These are phyloP conservation scores for Tor tambroides DNA, from an alignment of 2,113 vertebrate genomes.

Conservation along the genomic window DNA sequence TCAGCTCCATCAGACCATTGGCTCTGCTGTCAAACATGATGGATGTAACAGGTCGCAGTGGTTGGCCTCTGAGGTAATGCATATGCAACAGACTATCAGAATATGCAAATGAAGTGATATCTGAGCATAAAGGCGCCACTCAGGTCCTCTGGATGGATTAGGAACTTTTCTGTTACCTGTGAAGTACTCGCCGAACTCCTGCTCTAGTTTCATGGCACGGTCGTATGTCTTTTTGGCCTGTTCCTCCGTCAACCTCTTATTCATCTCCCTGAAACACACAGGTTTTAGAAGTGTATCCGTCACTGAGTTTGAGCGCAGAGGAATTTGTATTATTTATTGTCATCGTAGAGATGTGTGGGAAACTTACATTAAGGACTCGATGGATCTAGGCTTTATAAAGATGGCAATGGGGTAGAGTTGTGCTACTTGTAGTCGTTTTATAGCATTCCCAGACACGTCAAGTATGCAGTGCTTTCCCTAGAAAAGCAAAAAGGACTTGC, in stretches of 20 bases:
- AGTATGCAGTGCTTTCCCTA: conserved; percentile 99
- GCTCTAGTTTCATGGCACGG: conserved; percentile 93
- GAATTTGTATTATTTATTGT: neutral
- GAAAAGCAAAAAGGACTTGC: conserved; percentile 61
- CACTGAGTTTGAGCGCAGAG: neutral
- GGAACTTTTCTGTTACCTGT: conserved; percentile 81
- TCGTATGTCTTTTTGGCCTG: conserved; percentile 97
- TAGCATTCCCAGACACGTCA: conserved; percentile 97
- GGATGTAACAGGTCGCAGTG: conserved; percentile 22
- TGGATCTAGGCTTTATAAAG: conserved; percentile 95
- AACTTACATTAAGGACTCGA: conserved; percentile 96
- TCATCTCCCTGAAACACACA: conserved; percentile 86
- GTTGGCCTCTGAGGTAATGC: conserved; percentile 31
- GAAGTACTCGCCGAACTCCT: conserved; percentile 98
- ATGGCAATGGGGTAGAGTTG: conserved; percentile 98
- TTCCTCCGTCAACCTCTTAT: conserved; percentile 95
- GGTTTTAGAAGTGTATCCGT: neutral
- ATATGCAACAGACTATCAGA: conserved; percentile 35
- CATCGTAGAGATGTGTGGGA: neutral
- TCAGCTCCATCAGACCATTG: neutral
- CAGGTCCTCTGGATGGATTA: neutral
- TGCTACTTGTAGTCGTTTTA: conserved; percentile 97
- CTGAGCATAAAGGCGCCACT: neutral
- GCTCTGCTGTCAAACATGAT: conserved; percentile 26
- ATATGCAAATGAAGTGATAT: conserved; percentile 43